Percentiles rank a stretch among this genome's conserved stretches.
These are phyloP conservation scores for Drosophila ochracea DNA, from an alignment of 2,888 invertebrate species.

Conservation along the genomic window DNA sequence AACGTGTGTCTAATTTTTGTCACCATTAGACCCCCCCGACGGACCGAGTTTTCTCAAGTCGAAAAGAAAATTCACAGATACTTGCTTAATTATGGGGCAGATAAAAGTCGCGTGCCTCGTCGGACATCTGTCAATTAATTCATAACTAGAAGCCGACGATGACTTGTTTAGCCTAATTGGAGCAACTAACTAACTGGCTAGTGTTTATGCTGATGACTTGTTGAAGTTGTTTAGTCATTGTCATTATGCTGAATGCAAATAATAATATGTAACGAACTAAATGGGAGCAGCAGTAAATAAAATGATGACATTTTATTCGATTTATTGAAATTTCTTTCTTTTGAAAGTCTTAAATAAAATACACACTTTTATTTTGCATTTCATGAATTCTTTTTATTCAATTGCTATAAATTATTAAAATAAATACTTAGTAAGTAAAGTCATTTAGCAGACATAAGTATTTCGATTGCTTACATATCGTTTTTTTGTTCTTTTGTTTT, in stretches of 20 bases:
- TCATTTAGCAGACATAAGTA: slow-evolving; percentile 70
- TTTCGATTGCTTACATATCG: slow-evolving; percentile 37
- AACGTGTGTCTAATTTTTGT: slow-evolving; percentile 64
- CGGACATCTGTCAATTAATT: slow-evolving; percentile 50
- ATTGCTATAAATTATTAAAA: slow-evolving; percentile 76
- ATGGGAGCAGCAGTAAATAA: neutral
- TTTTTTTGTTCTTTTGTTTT: slow-evolving; percentile 11
- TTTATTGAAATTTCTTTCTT: neutral
- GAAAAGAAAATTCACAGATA: slow-evolving; percentile 58
- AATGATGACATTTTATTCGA: neutral
- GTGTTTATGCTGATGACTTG: slow-evolving; percentile 45
- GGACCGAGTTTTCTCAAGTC: slow-evolving; percentile 4
- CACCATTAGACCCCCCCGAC: slow-evolving; percentile 48
- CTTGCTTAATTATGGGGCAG: slow-evolving; percentile 61
- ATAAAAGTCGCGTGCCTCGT: slow-evolving; percentile 67
- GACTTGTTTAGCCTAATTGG: slow-evolving; percentile 37
- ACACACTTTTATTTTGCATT: slow-evolving; percentile 52
- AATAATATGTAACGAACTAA: neutral
- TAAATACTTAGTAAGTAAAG: slow-evolving; percentile 79
- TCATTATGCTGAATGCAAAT: neutral
- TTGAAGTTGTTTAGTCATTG: slow-evolving; percentile 9
- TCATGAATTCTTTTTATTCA: slow-evolving; percentile 82
- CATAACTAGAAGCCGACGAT: slow-evolving; percentile 30
- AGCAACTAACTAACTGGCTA: slow-evolving; percentile 41
- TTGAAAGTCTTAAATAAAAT: neutral